These are phyloP conservation scores for Lanistes nyassanus DNA, from an alignment of 1,140 invertebrate species.

Conservation along the genomic window DNA sequence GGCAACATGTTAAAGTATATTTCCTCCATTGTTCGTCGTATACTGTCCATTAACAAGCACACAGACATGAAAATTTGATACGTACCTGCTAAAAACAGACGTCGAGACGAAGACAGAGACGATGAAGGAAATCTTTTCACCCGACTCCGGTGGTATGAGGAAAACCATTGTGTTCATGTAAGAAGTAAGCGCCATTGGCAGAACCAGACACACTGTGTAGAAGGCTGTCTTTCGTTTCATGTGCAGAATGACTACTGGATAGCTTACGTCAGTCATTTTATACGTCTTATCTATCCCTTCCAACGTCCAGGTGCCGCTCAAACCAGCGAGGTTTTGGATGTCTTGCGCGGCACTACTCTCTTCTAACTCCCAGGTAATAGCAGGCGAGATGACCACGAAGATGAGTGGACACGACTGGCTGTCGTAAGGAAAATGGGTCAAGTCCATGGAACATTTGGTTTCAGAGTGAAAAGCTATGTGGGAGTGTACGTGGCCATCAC, in stretches of 20 bases:
- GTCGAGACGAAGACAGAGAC: slow-evolving; percentile 75
- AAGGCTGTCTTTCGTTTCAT: slow-evolving; percentile 26
- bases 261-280: slow-evolving; percentile 69
- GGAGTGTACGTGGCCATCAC: slow-evolving; percentile 52
- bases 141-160: slow-evolving; percentile 71
- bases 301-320: slow-evolving; percentile 35
- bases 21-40: too few species aligned
- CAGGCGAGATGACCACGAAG: slow-evolving; percentile 28
- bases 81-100: slow-evolving; percentile 60
- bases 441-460: slow-evolving; percentile 88
- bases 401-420: slow-evolving; percentile 74
- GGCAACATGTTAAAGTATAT: too few species aligned
- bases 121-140: slow-evolving; percentile 75
- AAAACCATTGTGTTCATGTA: slow-evolving; percentile 57
- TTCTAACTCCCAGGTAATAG: background rate
- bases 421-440: slow-evolving; percentile 78
- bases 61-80: too few species aligned
- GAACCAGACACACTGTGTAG: slow-evolving; percentile 36
- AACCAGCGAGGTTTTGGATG: background rate
- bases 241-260: slow-evolving; percentile 11
- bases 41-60: too few species aligned
- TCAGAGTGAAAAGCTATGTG: slow-evolving; percentile 15
- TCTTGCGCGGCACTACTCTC: background rate
- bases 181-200: slow-evolving; percentile 40
- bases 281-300: slow-evolving; percentile 69